Base-by-base conservation (phyloP, 2,888 invertebrate genomes). In the Trimorus sp. region DNA sequence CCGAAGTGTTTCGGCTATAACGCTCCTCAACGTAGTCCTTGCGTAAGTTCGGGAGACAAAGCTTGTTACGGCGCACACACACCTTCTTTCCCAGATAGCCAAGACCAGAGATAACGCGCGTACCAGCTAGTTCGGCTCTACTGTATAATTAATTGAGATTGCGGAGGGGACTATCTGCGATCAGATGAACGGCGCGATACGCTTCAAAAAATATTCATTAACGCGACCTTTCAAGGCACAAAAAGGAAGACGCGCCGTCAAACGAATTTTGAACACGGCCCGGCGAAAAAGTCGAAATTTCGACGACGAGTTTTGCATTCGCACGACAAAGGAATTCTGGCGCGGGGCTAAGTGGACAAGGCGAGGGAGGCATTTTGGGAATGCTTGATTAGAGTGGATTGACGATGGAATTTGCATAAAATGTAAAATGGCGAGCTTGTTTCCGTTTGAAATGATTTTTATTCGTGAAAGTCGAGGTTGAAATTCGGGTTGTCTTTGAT, bases 141-240 rank as follows among this genome's bases (percentile, higher is more conserved):
- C 77, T 82, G 82, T 73, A 82, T 82, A 82, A 82, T 82, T 82
- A 82, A 82, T 82, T 74, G 65, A 70, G 74, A 82, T 74, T 76
- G 76, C 60, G 51, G 48, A n/a, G 53, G 40, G 53, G 53, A 51
- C 68, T 82, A 82, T 82, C 81, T 66, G 37, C 14, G 71, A 80
- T 80, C 70, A 42, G 80, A 76, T 66, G 63, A 66, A 59, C 56
- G 48, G 45, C 26, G 38, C 66, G 81, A 81, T 77, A 81, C 71
- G 73, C 76, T 81, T 66, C 56, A 76, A 71, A 81, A 71, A 81
- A 14, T 79, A 81, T 81, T 81, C 81, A 81, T 81, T 81, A 81
- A 66, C 65, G 45, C 71, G 51, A 81, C 70, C 68, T 81, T 76
- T 76, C 15, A 36, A 60, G 54, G 40, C 42, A 81, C 70, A 76